These are phyloP conservation scores for Pseudorasbora parva DNA, from an alignment of 2,113 vertebrate genomes.

Conservation along the genomic window DNA sequence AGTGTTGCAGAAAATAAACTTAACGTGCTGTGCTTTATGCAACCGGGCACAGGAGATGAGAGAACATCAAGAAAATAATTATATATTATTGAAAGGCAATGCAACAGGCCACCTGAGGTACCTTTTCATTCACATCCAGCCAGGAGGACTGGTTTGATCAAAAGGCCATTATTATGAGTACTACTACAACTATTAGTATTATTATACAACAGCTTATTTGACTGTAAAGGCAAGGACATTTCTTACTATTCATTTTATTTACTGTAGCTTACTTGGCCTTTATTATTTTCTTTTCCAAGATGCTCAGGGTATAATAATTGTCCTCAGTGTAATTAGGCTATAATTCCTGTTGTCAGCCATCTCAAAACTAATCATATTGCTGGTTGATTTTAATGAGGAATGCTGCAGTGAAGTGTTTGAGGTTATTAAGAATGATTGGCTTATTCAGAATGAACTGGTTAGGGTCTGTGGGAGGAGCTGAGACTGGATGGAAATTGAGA, in stretches of 20 bases:
- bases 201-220: background rate
- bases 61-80: constrained; percentile 1
- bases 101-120: background rate
- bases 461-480: constrained; percentile 21
- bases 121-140: background rate
- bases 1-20: too few relatives aligned
- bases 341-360: background rate
- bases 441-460: constrained; percentile 34
- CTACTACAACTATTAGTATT: background rate
- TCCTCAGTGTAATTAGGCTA: background rate
- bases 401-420: constrained; percentile 21
- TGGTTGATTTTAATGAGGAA: constrained; percentile 23
- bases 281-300: background rate
- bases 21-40: too few relatives aligned
- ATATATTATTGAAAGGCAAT: background rate
- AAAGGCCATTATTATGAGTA: background rate
- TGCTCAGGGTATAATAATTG: background rate
- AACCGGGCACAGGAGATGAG: background rate
- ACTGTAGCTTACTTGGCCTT: background rate
- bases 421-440: constrained; percentile 24
- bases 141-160: background rate
- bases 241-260: background rate
- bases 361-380: background rate
- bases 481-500: background rate
- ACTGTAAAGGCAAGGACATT: background rate